Evolutionary conservation across 2,113 vertebrate species (phyloP), one percentile per base, ranked within the genome.

Genomic region (Eurypyga helias): DNA sequence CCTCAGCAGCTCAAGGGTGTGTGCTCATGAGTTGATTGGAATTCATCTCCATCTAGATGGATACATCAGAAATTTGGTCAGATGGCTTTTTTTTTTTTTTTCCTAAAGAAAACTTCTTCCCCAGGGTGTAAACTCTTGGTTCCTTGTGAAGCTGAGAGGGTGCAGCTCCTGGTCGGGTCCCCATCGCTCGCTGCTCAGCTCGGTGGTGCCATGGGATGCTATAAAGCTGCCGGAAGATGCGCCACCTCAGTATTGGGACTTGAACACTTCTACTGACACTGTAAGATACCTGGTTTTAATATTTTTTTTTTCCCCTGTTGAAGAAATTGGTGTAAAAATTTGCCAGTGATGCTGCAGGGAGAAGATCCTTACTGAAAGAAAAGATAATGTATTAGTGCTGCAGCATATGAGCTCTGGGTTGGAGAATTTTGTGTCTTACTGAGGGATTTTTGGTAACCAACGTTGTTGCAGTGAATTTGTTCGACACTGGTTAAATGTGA

Each of bases 191-290:
- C 52, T 52, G 45, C 65, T 33, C 16, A 4, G 34, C 57, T 70
- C 6, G 2, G 61, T 54, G 28, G 25, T 1, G 1, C 21, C 20
- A 0, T 1, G n/a, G 45, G n/a, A 11, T 1, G 5, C 31, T 23
- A 31, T 24, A 24, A 34, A 48, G 17, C 31, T 46, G n/a, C 79
- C 54, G n/a, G 7, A 17, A 73, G 4, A 7, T 6, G 8, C 25
- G 13, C 45, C 75, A 41, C 31, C 43, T 26, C 48, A 2, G 23
- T 3, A 2, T 6, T 6, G 36, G 48, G 16, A 23, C 55, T 64
- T 18, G 17, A 48, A 43, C 70, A 76, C 14, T 43, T 66, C 72
- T n/a, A 6, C 48, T 21, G 64, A 18, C n/a, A 6, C 5, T 20
- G 70, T 54, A 61, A 76, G 70, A 45, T 41, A 64, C 26, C 25